Evolutionary conservation across 1,140 invertebrate species (phyloP).

Genomic region (Heliothis subflexa): DNA sequence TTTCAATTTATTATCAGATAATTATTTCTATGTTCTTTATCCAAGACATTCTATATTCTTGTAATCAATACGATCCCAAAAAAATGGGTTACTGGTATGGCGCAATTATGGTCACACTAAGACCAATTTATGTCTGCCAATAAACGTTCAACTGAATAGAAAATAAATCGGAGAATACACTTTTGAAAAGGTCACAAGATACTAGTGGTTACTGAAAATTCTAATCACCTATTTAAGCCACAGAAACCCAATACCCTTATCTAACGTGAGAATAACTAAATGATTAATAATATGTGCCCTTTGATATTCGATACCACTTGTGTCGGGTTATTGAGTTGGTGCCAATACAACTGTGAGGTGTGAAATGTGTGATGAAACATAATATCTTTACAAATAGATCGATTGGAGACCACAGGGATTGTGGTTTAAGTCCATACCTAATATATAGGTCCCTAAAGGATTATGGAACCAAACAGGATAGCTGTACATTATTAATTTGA

Average conservation of each 20-base stretch:
- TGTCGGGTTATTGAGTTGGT: neutral
- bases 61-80: no score
- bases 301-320: slow-evolving; percentile 16
- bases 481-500: neutral
- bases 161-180: no score
- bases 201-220: neutral
- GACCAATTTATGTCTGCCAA: no score
- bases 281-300: slow-evolving; percentile 15
- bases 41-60: no score
- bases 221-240: neutral
- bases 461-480: no score
- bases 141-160: no score
- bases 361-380: neutral
- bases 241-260: neutral
- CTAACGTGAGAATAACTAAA: neutral
- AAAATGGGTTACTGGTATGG: no score
- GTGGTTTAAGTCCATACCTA: neutral
- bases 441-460: no score
- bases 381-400: slow-evolving; percentile 28
- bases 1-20: no score
- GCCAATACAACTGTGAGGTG: neutral
- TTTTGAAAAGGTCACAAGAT: no score
- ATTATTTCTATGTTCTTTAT: no score
- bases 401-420: slow-evolving; percentile 22
- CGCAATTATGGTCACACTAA: no score